A percentile compares a stretch with the other conserved stretches of the same genome.
phyloP scores from a whole-genome alignment of 2,888 invertebrate species.

The Hyppa rectilinea region DNA sequence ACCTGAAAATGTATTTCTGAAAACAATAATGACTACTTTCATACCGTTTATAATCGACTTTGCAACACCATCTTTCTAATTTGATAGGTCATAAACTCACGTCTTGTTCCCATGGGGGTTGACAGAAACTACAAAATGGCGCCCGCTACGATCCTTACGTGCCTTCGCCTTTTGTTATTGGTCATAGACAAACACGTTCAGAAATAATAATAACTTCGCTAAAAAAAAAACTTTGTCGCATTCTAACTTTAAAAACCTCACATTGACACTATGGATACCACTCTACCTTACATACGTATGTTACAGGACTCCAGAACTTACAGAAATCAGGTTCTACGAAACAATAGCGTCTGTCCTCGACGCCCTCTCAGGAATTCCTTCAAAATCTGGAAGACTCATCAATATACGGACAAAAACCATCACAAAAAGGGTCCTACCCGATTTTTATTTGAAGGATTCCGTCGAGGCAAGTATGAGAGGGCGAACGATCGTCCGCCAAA shows the following conservation, averaged over 20 bases:
- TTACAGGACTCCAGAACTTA: conserved; percentile 56
- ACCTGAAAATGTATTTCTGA: not conserved
- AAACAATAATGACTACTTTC: too few relatives aligned
- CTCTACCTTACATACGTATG: conserved; percentile 24
- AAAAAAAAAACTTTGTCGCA: too few relatives aligned
- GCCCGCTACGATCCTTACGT: too few relatives aligned
- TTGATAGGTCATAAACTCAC: too few relatives aligned
- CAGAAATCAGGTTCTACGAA: conserved; percentile 64
- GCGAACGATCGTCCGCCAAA: conserved; percentile 80
- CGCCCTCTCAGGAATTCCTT: conserved; percentile 82
- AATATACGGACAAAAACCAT: conserved; percentile 86
- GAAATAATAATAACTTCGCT: too few relatives aligned
- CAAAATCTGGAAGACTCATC: conserved; percentile 85
- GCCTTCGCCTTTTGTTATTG: too few relatives aligned
- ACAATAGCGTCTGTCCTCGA: conserved; percentile 77
- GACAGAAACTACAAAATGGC: too few relatives aligned
- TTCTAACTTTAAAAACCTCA: not conserved
- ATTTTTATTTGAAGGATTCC: conserved; percentile 90
- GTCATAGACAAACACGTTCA: too few relatives aligned
- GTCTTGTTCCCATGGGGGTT: too few relatives aligned
- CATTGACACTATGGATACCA: conserved; percentile 21
- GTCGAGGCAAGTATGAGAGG: conserved; percentile 82
- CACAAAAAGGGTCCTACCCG: conserved; percentile 83
- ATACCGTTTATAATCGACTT: not conserved
- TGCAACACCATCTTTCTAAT: not conserved